Evolutionary conservation across 2,888 invertebrate genomes (phyloP), one percentile per base, ranked within the genome.

Genomic region (Brachylomia viminalis): DNA sequence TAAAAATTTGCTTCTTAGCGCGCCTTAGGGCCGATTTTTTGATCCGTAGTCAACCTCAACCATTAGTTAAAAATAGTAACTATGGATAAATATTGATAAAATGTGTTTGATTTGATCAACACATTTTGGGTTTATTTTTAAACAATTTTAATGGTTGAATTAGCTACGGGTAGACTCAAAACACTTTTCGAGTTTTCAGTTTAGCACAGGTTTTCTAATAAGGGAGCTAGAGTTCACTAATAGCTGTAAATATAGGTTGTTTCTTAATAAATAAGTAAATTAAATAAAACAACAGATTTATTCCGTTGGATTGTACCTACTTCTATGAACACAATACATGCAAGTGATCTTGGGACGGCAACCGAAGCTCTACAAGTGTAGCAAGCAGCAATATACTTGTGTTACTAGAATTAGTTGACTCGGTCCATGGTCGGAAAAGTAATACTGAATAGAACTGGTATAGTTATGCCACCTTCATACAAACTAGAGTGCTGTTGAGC

Each of bases 301-400:
- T 13, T 42, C 13, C 23, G 17, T 8, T 72, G 17, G 5, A 38
- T 38, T 38, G 38, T 38, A 38, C 38, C 38, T 10, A 47, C 6
- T 5, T 58, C 8, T 45, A 17, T 7, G 23, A 27, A 45, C n/a
- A 67, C 17, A 17, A 15, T 30, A 42, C n/a, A 49, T 20, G 17
- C 42, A 42, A 42, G 61, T 58, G 23, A 42, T 52, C 64, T 56
- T 49, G 13, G 49, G 7, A 56, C n/a, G 10, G 17, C 15, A 1
- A 47, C 45, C 23, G 84, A 82, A 79, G 80, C 80, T 8, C 23
- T 68, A 68, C 42, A 71, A 83, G 38, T 68, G 74, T 30, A 4
- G 20, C 71, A 5, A 30, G 30, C 11, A 59, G 30, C 52, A 30
- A 49, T 58, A 33, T 66, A 61, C 65, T 38, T 33, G 11, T 47